Conservation (phyloP, 2,888 invertebrate species). For the Drosophila borealis region DNA sequence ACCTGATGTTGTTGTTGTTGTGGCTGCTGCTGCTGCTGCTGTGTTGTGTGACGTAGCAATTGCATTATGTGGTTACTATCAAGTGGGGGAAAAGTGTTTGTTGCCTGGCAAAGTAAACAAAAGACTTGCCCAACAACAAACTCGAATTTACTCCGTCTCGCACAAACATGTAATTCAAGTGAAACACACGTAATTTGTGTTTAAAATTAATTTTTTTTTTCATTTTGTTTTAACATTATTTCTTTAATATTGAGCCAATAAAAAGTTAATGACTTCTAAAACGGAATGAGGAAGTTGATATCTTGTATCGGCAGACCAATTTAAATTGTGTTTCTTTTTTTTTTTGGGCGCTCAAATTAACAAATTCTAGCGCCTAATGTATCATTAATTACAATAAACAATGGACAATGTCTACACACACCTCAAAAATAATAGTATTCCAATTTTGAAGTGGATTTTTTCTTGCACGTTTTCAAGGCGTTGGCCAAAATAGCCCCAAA, state of each 20-base stretch:
- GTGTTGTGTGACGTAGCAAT: slow-evolving; percentile 30
- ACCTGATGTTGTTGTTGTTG: neutral
- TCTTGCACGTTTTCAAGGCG: slow-evolving; percentile 61
- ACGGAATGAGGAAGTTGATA: slow-evolving; percentile 58
- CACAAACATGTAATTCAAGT: slow-evolving; percentile 1
- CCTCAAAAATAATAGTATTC: slow-evolving; percentile 38
- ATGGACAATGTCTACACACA: slow-evolving; percentile 41
- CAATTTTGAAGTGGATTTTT: slow-evolving; percentile 29
- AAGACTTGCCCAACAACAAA: slow-evolving; percentile 56
- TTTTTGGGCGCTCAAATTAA: neutral
- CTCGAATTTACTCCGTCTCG: slow-evolving; percentile 8
- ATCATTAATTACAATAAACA: slow-evolving; percentile 67
- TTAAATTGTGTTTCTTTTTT: slow-evolving; percentile 36
- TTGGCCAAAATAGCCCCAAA: slow-evolving; percentile 49
- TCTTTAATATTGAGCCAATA: neutral
- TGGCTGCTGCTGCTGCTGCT: neutral
- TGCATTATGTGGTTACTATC: slow-evolving; percentile 24
- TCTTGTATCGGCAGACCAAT: slow-evolving; percentile 38
- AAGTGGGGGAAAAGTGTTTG: slow-evolving; percentile 12
- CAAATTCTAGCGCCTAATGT: slow-evolving; percentile 54
- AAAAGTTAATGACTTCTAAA: slow-evolving; percentile 48
- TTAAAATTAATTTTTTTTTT: neutral
- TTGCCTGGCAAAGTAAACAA: slow-evolving; percentile 54
- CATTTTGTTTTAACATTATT: neutral
- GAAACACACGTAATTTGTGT: neutral